Conservation (phyloP, 2,113 vertebrate species). For the Datnioides undecimradiatus region DNA sequence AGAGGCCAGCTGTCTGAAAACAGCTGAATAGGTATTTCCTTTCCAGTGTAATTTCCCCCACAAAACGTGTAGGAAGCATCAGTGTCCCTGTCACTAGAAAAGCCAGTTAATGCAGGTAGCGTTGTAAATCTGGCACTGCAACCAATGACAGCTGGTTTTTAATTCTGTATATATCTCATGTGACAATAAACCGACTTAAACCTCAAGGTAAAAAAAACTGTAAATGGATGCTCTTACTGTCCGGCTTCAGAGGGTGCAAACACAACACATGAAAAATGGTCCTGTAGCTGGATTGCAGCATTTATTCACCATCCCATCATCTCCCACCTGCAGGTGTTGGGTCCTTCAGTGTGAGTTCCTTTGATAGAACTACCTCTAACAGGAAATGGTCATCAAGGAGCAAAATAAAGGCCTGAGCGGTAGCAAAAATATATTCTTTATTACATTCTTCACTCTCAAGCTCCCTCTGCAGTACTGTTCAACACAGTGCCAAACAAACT, state of each 20-base stretch:
- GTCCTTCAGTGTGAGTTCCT: not conserved
- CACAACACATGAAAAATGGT: conserved; percentile 12
- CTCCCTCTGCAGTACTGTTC: not conserved
- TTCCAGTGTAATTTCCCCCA: conserved; percentile 17
- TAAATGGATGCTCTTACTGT: conserved; percentile 27
- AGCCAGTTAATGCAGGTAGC: conserved; percentile 1
- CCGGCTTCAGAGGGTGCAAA: not conserved
- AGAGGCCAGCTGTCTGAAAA: conserved; percentile 30
- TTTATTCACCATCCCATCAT: conserved; percentile 48
- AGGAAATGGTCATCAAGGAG: not conserved
- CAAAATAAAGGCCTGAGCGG: conserved; percentile 1
- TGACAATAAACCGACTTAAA: not conserved
- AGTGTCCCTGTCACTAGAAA: conserved; percentile 29
- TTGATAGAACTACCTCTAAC: conserved; percentile 17
- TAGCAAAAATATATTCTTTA: not conserved
- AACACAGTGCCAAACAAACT: not conserved
- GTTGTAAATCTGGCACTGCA: conserved; percentile 25
- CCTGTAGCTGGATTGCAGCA: conserved; percentile 5
- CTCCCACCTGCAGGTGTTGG: conserved; percentile 1
- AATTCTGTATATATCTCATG: conserved; percentile 26
- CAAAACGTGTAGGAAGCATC: conserved; percentile 28
- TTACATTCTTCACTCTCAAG: not conserved
- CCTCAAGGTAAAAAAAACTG: conserved; percentile 60
- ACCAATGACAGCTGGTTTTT: conserved; percentile 20
- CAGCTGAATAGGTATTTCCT: conserved; percentile 50